Percentiles rank a stretch among this genome's conserved stretches.
phyloP scores from a whole-genome alignment of 2,888 invertebrate genomes.

The Aradus depressus region DNA sequence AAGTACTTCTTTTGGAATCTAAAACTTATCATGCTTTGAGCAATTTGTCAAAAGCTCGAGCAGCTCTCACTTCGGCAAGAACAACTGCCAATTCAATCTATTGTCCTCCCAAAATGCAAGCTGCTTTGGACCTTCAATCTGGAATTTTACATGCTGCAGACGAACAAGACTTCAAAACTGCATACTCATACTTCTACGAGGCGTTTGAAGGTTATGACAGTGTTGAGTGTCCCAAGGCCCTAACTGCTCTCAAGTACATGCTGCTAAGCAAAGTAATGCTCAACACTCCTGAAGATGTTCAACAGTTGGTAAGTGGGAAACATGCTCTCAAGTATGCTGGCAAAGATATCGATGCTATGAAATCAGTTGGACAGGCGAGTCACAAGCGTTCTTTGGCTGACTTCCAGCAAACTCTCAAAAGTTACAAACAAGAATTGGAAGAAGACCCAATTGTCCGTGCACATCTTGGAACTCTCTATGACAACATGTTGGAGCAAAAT shows the following conservation, averaged over 20 bases:
- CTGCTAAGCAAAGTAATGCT: conserved; percentile 97
- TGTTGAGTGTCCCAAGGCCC: conserved; percentile 79
- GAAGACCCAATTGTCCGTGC: conserved; percentile 95
- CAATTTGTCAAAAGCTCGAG: conserved; percentile 91
- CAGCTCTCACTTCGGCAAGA: conserved; percentile 92
- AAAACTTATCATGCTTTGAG: conserved; percentile 97
- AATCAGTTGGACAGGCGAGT: conserved; percentile 89
- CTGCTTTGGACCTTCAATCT: conserved; percentile 91
- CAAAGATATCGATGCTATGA: conserved; percentile 94
- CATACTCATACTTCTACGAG: conserved; percentile 99
- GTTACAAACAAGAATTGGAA: conserved; percentile 78
- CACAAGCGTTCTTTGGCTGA: conserved; percentile 94
- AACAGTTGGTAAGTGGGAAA: conserved; percentile 90
- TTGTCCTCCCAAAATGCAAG: conserved; percentile 97
- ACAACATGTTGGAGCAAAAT: conserved; percentile 98
- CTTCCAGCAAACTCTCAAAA: conserved; percentile 80
- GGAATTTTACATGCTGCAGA: conserved; percentile 99
- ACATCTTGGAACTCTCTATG: conserved; percentile 92
- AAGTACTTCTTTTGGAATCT: conserved; percentile 90
- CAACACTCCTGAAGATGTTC: conserved; percentile 91
- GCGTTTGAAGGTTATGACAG: conserved; percentile 98
- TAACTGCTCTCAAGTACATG: conserved; percentile 98
- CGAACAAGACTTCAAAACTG: conserved; percentile 98
- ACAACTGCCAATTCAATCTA: conserved; percentile 99
- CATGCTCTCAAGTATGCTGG: conserved; percentile 93